These are phyloP conservation scores for Kradibia gibbosae DNA, from an alignment of 1,140 invertebrate species.

Conservation along the genomic window DNA sequence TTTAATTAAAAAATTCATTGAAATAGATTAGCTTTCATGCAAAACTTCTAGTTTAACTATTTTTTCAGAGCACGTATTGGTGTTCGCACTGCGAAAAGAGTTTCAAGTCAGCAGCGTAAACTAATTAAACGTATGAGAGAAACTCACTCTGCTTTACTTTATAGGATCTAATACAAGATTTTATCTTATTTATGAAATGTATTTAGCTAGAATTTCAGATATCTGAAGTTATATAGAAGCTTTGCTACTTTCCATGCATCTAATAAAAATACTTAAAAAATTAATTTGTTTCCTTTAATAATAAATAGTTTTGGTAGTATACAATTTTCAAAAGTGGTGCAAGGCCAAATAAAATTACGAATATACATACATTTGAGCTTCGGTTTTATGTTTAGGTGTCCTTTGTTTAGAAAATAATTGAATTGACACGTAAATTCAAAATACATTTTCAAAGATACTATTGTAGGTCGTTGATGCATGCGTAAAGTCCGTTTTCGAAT, in stretches of 20 bases:
- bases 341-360: no score
- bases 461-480: not conserved
- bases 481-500: no score
- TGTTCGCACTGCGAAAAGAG: not conserved
- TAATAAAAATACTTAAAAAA: no score
- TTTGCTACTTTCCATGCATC: not conserved
- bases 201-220: not conserved
- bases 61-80: not conserved
- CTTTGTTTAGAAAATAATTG: no score
- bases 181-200: not conserved
- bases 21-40: not conserved
- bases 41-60: not conserved
- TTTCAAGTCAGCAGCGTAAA: not conserved
- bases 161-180: not conserved
- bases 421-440: no score
- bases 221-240: not conserved
- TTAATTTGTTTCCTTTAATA: no score
- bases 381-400: no score
- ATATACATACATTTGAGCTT: no score
- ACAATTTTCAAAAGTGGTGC: no score
- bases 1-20: slow-evolving; percentile 7
- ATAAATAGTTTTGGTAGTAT: no score
- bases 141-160: not conserved
- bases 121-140: not conserved
- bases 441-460: not conserved